Conservation (phyloP, 1,140 invertebrate genomes). For the Drosophila dunni region DNA sequence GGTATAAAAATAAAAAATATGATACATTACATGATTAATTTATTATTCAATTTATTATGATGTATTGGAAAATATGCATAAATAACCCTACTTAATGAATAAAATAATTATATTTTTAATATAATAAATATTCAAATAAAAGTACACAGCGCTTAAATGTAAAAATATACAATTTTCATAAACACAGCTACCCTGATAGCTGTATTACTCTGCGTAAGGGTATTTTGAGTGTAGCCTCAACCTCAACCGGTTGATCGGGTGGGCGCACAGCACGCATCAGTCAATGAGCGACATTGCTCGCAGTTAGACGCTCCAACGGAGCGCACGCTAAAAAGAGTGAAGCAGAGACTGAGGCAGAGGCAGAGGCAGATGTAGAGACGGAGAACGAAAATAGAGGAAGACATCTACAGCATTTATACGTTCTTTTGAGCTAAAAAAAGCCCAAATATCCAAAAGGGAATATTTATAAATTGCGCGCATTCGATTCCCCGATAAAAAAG, state of each 20-base stretch:
- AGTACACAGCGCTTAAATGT: no score
- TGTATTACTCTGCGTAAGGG: neutral
- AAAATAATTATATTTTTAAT: no score
- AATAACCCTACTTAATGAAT: no score
- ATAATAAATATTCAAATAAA: no score
- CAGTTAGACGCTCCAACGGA: slow-evolving; percentile 41
- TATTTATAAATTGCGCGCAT: slow-evolving; percentile 60
- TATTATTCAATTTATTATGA: no score
- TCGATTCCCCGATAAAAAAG: slow-evolving; percentile 44
- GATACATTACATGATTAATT: no score
- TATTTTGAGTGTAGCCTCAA: slow-evolving; percentile 5
- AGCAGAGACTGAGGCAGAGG: no score
- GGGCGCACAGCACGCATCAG: slow-evolving; percentile 34
- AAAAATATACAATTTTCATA: no score
- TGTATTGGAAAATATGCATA: no score
- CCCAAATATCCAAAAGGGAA: slow-evolving; percentile 1
- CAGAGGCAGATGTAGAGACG: neutral
- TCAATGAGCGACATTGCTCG: slow-evolving; percentile 56
- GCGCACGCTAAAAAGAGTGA: no score
- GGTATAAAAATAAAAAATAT: no score
- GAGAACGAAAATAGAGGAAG: neutral
- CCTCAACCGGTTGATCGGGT: slow-evolving; percentile 20
- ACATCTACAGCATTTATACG: neutral
- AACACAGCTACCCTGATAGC: no score
- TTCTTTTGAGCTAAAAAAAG: slow-evolving; percentile 41